Base-by-base conservation (phyloP, 2,113 vertebrate species). In the Charadrius vociferus region DNA sequence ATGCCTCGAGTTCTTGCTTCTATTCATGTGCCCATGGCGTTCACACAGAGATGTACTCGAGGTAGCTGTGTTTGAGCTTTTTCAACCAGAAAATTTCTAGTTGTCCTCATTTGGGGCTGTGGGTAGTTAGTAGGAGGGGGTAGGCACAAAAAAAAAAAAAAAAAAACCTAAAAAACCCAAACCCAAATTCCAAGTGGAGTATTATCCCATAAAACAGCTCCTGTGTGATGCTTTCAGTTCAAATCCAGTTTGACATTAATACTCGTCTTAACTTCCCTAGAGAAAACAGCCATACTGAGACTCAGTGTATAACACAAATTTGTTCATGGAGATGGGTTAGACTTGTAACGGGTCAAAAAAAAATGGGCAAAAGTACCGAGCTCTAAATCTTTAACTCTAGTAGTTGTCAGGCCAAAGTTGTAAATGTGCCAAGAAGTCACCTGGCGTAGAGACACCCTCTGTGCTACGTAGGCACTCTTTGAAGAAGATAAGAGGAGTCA, bases 71-170 rank as follows among this genome's bases (percentile, higher is more conserved):
- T 85, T 85, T 49, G 65, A 93, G 84, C 18, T 73, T 93, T 86
- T 70, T 85, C 86, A 95, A 91, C 50, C 74, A 90, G 94, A 96
- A 96, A 90, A 91, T 87, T n/a, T 58, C 86, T 72, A 67, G 73
- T 53, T 93, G 89, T 56, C 66, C 88, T 93, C 79, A 94, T 84
- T 10, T 81, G 66, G 39, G 53, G 36, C 81, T 87, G n/a, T 70
- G 62, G 13, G n/a, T 56, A 81, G 43, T 49, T 56, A 89, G 65
- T 39, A 91, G 55, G 37, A 67, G 32, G 29, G 66, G 5, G 14
- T 32, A 84, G 55, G 12, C 27, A 56, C 5, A n/a, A 9, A 75
- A 49, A 62, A 59, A 14, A 47, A 27, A 41, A 6, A 14, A 7
- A 14, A 36, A 9, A 37, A n/a, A n/a, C n/a, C n/a, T n/a, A n/a